phyloP scores from a whole-genome alignment of 2,113 vertebrate genomes.

The Trematomus loennbergii region DNA sequence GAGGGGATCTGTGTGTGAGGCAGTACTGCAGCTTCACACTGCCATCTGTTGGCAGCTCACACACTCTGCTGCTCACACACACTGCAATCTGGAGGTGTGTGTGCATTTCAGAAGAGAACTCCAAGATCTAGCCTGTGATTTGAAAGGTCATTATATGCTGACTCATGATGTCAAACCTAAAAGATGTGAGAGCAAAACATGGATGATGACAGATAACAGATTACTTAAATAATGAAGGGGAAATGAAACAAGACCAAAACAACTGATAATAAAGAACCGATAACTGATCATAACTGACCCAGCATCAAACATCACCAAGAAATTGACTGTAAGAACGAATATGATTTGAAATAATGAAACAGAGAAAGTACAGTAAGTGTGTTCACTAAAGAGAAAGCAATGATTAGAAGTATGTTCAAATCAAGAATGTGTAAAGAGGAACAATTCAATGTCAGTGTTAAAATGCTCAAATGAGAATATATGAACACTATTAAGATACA shows the following conservation, averaged over 20 bases:
- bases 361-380: neutral
- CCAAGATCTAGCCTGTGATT: neutral
- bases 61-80: constrained; percentile 12
- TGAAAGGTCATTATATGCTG: neutral
- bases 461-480: neutral
- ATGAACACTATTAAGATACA: too few species aligned
- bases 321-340: neutral
- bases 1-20: neutral
- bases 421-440: neutral
- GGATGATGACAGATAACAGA: neutral
- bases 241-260: neutral
- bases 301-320: neutral
- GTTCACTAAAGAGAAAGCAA: neutral
- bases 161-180: neutral
- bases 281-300: too few species aligned
- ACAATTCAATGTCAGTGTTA: neutral
- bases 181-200: too few species aligned
- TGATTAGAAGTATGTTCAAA: neutral
- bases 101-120: neutral
- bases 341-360: too few species aligned
- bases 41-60: constrained; percentile 47
- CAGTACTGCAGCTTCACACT: constrained; percentile 30
- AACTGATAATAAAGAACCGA: neutral
- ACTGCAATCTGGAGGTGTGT: neutral
- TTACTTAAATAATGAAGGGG: neutral